Conservation (phyloP, 2,888 invertebrate genomes). For the Mesorhabditis spiculigera region DNA sequence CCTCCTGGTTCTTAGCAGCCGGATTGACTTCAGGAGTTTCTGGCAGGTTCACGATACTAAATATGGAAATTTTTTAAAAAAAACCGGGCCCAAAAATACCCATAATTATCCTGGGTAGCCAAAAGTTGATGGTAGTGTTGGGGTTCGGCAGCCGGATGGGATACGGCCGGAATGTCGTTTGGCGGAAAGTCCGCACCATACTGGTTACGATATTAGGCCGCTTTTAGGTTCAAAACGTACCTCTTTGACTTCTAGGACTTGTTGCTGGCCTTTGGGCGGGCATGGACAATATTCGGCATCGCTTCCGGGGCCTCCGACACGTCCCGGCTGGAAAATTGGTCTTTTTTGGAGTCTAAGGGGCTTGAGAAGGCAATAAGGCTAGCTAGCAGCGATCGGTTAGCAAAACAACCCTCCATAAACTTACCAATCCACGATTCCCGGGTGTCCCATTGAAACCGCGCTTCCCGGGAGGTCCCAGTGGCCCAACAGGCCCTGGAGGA, state of each 20-base stretch:
- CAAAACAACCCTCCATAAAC: not conserved
- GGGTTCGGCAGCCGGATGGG: not conserved
- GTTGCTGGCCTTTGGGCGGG: not conserved
- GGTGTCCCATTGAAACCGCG: not conserved
- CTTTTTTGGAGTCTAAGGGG: not conserved
- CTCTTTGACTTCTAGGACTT: not conserved
- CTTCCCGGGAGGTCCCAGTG: constrained; percentile 1
- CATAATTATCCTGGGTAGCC: not conserved
- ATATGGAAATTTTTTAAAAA: not conserved
- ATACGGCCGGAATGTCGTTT: not conserved
- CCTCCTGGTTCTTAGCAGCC: too few relatives aligned
- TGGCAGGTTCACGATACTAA: too few relatives aligned
- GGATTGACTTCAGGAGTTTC: too few relatives aligned
- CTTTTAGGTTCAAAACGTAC: too few relatives aligned
- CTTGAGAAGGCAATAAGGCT: not conserved
- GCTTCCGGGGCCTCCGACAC: not conserved
- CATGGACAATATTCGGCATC: not conserved
- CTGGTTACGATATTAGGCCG: too few relatives aligned
- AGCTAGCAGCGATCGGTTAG: not conserved
- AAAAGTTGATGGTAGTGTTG: not conserved
- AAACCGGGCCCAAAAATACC: not conserved
- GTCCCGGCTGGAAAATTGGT: constrained; percentile 1
- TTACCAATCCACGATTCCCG: not conserved
- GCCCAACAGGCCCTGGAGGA: not conserved
- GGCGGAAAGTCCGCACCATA: too few relatives aligned